These are phyloP conservation scores for Paramormyrops hopkinsi DNA, from an alignment of 2,797 vertebrate genomes.

Conservation along the genomic window DNA sequence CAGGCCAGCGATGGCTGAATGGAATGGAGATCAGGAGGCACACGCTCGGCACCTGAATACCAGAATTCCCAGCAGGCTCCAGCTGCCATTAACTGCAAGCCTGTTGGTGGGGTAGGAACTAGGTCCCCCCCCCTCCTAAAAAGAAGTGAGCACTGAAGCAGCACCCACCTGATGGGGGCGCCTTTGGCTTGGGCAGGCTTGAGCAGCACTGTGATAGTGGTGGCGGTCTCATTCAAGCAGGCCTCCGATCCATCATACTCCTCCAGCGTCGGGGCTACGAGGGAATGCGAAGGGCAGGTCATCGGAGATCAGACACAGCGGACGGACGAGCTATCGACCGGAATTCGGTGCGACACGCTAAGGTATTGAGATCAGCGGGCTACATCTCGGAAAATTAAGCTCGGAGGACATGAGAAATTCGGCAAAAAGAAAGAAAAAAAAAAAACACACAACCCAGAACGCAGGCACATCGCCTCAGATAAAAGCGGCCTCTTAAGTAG, in stretches of 20 bases:
- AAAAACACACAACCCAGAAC: not conserved
- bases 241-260: slow-evolving; percentile 92
- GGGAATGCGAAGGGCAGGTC: not conserved
- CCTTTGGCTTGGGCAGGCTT: slow-evolving; percentile 96
- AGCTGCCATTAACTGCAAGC: slow-evolving; percentile 27
- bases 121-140: slow-evolving; percentile 14
- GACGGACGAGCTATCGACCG: not conserved
- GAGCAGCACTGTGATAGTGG: slow-evolving; percentile 91
- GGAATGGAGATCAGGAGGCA: slow-evolving; percentile 34
- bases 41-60: slow-evolving; percentile 25
- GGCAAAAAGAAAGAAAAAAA: not conserved
- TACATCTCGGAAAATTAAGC: not conserved
- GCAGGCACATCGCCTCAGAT: not conserved
- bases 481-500: not conserved
- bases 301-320: not conserved
- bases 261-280: slow-evolving; percentile 84
- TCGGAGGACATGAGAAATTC: not conserved
- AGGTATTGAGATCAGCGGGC: not conserved
- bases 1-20: slow-evolving; percentile 26
- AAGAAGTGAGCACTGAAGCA: not conserved
- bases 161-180: slow-evolving; percentile 87
- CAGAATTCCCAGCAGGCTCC: slow-evolving; percentile 22
- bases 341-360: not conserved
- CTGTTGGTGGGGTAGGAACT: slow-evolving; percentile 29
- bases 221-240: slow-evolving; percentile 92